Evolutionary conservation across 2,113 vertebrate species (phyloP), one percentile per base, ranked within the genome.

Genomic region (Myotis brandtii): DNA sequence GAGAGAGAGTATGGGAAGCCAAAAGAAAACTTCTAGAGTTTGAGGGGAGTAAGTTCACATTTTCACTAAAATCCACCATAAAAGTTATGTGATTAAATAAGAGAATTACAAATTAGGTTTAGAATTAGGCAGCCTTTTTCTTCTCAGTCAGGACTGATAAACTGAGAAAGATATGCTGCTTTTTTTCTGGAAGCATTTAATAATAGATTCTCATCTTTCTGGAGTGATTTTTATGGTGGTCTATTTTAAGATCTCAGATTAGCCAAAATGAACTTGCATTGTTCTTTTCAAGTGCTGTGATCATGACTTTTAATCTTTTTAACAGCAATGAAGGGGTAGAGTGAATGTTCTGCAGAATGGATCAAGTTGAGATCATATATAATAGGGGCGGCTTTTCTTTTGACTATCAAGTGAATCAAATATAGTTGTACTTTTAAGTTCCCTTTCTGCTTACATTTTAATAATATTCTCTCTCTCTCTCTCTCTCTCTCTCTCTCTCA

Each of bases 241-340:
- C 96, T 97, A 97, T 97, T 97, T 97, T 97, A 95, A 97, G 96
- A 90, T 84, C 84, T 77, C 80, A 64, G 88, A 97, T 97, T 95
- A 96, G 84, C 66, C 67, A 79, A 95, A 96, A 97, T 95, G 96
- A 93, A 76, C 46, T 81, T 76, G 25, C 88, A 95, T 95, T 93
- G 91, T 96, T 97, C 96, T 96, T 89, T 94, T 94, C 92, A 96
- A 95, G 87, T 56, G 50, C 95, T 95, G n/a, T 27, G 80, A 95
- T 95, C 70, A 43, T 87, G 76, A 96, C 87, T 84, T 95, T 94
- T 94, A 94, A 96, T 96, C 86, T 95, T 94, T 77, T 67, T 91
- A 89, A 81, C 66, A 89, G 17, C 50, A 64, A 48, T 69, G 16
- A 62, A 75, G 34, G 56, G 21, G 25, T 17, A 70, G 16, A 82